Percentiles rank a stretch among this genome's conserved stretches.
Conservation (phyloP, 1,140 invertebrate species). For the Rhopalosiphum padi region DNA sequence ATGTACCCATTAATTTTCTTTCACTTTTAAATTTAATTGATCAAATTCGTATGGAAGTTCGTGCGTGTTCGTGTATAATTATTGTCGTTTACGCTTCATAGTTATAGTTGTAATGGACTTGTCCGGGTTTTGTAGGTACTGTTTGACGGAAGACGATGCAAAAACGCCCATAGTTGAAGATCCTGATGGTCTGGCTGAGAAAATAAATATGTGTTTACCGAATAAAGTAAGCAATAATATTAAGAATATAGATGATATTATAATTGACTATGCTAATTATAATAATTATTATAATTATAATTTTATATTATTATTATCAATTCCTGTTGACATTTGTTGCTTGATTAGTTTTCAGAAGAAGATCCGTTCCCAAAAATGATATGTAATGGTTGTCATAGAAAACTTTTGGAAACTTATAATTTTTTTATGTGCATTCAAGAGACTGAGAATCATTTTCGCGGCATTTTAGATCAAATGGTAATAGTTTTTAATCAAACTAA, state of each 20-base stretch:
- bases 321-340: background rate
- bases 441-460: slow-evolving; percentile 39
- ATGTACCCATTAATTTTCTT: background rate
- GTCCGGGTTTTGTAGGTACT: slow-evolving; percentile 44
- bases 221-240: slow-evolving; percentile 46
- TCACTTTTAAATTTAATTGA: background rate
- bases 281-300: background rate
- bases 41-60: background rate
- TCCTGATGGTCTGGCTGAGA: slow-evolving; percentile 22
- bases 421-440: slow-evolving; percentile 42
- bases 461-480: slow-evolving; percentile 42
- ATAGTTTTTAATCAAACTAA: background rate
- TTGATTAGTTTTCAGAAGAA: slow-evolving; percentile 50
- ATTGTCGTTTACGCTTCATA: background rate
- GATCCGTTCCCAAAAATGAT: slow-evolving; percentile 48
- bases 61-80: background rate
- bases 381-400: slow-evolving; percentile 43
- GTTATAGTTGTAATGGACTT: background rate
- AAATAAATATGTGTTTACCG: slow-evolving; percentile 52
- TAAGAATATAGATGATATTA: background rate
- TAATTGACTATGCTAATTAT: background rate
- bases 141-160: slow-evolving; percentile 30
- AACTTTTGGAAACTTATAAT: slow-evolving; percentile 42
- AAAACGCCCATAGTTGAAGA: slow-evolving; percentile 43
- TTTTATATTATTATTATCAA: background rate